These are phyloP conservation scores for Halocynthia aurantium DNA, from an alignment of 23 tunicate genomes.

Conservation along the genomic window DNA sequence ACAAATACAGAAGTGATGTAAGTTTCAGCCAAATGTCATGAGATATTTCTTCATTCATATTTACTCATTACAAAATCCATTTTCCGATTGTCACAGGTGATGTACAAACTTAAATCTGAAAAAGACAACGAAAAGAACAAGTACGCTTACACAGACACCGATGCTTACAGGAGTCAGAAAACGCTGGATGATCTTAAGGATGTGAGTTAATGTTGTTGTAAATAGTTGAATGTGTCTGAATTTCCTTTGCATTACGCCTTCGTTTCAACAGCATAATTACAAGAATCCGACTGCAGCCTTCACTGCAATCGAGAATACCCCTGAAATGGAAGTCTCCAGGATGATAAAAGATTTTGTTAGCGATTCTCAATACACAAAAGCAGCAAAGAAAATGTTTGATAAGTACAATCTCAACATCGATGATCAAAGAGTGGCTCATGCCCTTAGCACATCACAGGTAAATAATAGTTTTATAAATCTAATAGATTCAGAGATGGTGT, in stretches of 20 bases:
- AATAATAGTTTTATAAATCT: no score
- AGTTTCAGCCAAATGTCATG: neutral
- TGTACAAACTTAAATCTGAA: slow-evolving; percentile 49
- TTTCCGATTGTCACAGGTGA: slow-evolving; percentile 20
- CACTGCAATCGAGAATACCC: slow-evolving; percentile 48
- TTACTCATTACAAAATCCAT: neutral
- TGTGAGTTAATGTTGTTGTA: slow-evolving; percentile 28
- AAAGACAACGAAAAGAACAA: slow-evolving; percentile 44
- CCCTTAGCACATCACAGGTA: slow-evolving; percentile 15
- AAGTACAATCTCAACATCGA: slow-evolving; percentile 58
- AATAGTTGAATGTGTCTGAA: neutral
- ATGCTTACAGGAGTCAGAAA: slow-evolving; percentile 52
- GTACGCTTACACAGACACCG: slow-evolving; percentile 69
- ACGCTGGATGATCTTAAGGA: slow-evolving; percentile 48
- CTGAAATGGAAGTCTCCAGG: slow-evolving; percentile 73
- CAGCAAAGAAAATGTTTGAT: slow-evolving; percentile 67
- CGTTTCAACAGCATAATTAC: slow-evolving; percentile 12
- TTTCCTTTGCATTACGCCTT: neutral
- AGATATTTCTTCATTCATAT: neutral
- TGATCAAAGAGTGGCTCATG: slow-evolving; percentile 61
- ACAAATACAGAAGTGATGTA: slow-evolving; percentile 73
- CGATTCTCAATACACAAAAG: slow-evolving; percentile 41
- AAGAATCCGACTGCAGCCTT: slow-evolving; percentile 15
- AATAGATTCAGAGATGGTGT: no score
- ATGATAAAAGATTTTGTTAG: slow-evolving; percentile 43